phyloP scores from a whole-genome alignment of 2,113 vertebrate genomes.

The Lathamus discolor region DNA sequence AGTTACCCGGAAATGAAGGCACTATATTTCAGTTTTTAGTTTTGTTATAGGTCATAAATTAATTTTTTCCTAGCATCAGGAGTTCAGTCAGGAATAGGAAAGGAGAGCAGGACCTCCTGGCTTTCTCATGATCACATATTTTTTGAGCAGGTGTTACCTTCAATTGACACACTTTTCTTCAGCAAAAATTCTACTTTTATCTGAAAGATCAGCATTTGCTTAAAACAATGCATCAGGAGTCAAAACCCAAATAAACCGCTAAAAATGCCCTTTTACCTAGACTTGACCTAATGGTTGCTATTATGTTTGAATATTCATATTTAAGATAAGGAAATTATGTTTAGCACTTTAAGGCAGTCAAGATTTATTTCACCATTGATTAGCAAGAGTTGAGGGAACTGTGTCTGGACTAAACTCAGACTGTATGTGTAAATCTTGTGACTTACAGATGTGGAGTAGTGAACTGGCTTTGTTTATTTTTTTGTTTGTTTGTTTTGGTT shows the following conservation, averaged over 20 bases:
- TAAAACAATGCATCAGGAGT: conserved; percentile 23
- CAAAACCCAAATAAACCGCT: background rate
- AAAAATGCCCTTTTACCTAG: background rate
- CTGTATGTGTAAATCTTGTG: background rate
- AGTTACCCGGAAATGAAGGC: background rate
- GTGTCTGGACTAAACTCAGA: background rate
- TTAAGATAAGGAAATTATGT: conserved; percentile 22
- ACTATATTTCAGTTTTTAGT: background rate
- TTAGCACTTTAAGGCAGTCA: conserved; percentile 12
- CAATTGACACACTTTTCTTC: background rate
- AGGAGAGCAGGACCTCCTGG: background rate
- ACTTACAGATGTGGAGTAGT: background rate
- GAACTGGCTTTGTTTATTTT: background rate
- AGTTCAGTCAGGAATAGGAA: background rate
- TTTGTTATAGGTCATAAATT: background rate
- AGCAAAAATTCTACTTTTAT: conserved; percentile 29
- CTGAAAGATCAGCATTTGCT: conserved; percentile 29
- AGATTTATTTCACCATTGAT: background rate
- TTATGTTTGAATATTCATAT: conserved; percentile 31
- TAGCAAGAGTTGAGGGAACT: background rate
- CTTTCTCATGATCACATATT: background rate
- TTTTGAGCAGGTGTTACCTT: background rate
- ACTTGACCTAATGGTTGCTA: background rate
- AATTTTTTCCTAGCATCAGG: background rate
- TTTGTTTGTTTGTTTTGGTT: background rate